Evolutionary conservation across 1,140 invertebrate species (phyloP), one percentile per base, ranked within the genome.

Genomic region (Liolophura sinensis): DNA sequence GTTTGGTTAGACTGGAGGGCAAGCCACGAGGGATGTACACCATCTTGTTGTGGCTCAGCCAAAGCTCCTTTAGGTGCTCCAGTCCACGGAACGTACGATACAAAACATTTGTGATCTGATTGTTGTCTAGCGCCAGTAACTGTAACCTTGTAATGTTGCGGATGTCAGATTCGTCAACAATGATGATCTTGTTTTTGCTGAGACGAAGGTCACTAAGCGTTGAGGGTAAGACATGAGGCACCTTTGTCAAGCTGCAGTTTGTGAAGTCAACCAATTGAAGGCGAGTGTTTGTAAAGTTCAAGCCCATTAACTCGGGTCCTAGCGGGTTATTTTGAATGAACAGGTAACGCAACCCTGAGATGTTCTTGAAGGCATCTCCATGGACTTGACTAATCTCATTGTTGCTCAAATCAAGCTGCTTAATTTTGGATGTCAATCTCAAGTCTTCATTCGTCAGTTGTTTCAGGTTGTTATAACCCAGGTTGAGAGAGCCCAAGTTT

Each of bases 131-230:
- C 75, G 94, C 91, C 27, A 97, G 80, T 31, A 92, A 86, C 67
- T 91, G 90, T 14, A 97, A 81, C 20, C 94, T 82, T 0, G 93
- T 93, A 80, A 95, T 96, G 69, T 93, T 93, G 75, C 94, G 93
- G 64, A 97, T 87, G 77, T 96, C 93, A 18, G 92, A 92, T 70
- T 92, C 89, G 54, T 89, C 88, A n/a, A 96, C 89, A 0, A 88
- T 60, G 15, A 86, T 88, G 54, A 94, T 87, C 69, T 87, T 88
- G 78, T 97, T 97, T 18, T 91, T 90, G 1, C 91, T 88, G 0
- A 96, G 82, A 40, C 90, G 89, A 24, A 97, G 85, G 65, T 92
- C 91, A 25, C 91, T 85, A 20, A 97, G 90, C 0, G 92, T 94
- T 77, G 91, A 89, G 11, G 94, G 94, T 58, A 96, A 86, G 52